These are phyloP conservation scores for Amphipyra berbera DNA, from an alignment of 2,888 invertebrate species.

Conservation along the genomic window DNA sequence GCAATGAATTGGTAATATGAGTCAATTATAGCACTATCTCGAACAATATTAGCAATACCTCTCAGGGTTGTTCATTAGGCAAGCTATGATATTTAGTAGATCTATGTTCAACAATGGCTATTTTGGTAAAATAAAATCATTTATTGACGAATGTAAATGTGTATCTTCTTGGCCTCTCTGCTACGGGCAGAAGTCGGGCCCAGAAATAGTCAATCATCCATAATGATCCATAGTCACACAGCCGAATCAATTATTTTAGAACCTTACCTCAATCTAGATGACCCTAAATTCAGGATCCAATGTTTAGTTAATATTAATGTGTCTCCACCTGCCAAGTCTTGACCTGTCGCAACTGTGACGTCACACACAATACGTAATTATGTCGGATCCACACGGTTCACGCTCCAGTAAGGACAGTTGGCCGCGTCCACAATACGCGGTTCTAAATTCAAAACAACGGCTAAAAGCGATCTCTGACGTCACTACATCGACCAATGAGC, in stretches of 20 bases:
- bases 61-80: constrained; percentile 19
- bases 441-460: constrained; percentile 2
- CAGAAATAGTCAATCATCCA: too few species aligned
- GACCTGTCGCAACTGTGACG: constrained; percentile 29
- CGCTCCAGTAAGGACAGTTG: constrained; percentile 3
- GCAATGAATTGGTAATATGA: constrained; percentile 12
- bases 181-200: too few species aligned
- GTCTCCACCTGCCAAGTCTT: background rate
- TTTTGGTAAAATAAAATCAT: too few species aligned
- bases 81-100: background rate
- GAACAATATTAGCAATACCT: too few species aligned
- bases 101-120: background rate
- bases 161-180: background rate
- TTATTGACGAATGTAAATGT: background rate
- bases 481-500: constrained; percentile 11
- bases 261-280: background rate
- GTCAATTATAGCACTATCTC: constrained; percentile 17
- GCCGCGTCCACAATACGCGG: background rate
- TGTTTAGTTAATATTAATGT: background rate
- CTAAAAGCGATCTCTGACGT: constrained; percentile 11
- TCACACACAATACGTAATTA: background rate
- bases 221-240: too few species aligned
- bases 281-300: background rate
- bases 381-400: background rate
- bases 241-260: too few species aligned